phyloP scores from a whole-genome alignment of 2,888 invertebrate species.

The Drosophila atripex region DNA sequence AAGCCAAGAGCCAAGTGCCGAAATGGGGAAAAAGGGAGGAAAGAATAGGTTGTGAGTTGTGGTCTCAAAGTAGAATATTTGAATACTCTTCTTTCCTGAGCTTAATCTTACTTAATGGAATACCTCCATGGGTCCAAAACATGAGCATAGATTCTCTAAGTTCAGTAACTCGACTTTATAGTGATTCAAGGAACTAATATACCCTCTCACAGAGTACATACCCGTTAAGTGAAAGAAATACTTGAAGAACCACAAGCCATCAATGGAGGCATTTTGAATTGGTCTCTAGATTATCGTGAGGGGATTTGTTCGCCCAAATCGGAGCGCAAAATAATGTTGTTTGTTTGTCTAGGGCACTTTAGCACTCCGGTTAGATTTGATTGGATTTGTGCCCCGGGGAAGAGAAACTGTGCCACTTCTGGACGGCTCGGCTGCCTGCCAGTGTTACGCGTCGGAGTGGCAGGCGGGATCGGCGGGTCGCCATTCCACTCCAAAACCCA shows the following conservation, averaged over 20 bases:
- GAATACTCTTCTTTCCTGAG: not conserved
- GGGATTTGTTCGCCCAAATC: slow-evolving; percentile 65
- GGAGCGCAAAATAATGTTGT: slow-evolving; percentile 41
- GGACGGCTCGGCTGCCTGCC: slow-evolving; percentile 60
- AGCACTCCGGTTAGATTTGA: slow-evolving; percentile 51
- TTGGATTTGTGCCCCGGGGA: slow-evolving; percentile 51
- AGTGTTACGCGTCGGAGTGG: slow-evolving; percentile 59
- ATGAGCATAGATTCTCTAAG: too few species aligned
- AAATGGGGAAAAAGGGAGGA: slow-evolving; percentile 2
- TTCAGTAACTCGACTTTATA: not conserved
- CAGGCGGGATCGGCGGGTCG: slow-evolving; percentile 12
- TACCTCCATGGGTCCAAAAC: too few species aligned
- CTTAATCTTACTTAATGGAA: too few species aligned
- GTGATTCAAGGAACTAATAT: not conserved
- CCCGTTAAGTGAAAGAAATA: not conserved
- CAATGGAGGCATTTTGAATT: slow-evolving; percentile 24
- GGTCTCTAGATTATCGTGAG: slow-evolving; percentile 67
- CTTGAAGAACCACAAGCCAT: slow-evolving; percentile 19
- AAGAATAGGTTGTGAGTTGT: not conserved
- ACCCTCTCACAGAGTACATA: not conserved
- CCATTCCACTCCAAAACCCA: slow-evolving; percentile 12
- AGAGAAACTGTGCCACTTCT: slow-evolving; percentile 66
- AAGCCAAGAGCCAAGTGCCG: slow-evolving; percentile 58
- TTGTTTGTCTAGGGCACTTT: slow-evolving; percentile 37
- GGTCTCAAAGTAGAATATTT: not conserved